These are phyloP conservation scores for Bufotes viridis DNA, from an alignment of 2,797 vertebrate species.

Conservation along the genomic window DNA sequence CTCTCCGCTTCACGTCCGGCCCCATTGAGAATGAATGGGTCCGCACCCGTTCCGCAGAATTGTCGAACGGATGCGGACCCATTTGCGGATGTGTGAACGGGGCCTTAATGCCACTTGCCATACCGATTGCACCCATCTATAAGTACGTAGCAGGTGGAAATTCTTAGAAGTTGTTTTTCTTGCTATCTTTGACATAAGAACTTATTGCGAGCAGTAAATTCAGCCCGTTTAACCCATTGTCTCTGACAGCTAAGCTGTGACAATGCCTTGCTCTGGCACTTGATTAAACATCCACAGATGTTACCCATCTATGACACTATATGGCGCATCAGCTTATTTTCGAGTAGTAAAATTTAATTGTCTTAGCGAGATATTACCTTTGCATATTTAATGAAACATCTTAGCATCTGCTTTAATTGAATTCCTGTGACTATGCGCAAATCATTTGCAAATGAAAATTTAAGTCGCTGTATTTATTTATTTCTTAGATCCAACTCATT, in stretches of 20 bases:
- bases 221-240: background rate
- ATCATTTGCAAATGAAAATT: constrained; percentile 20
- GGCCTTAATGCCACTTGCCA: too few relatives aligned
- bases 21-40: too few relatives aligned
- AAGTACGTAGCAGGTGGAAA: too few relatives aligned
- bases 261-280: background rate
- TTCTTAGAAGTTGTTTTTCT: background rate
- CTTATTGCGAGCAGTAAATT: background rate
- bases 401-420: constrained; percentile 28
- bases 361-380: constrained; percentile 7
- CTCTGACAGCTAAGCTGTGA: background rate
- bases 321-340: constrained; percentile 7
- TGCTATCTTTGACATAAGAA: too few relatives aligned
- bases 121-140: too few relatives aligned
- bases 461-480: background rate
- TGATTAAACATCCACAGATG: constrained; percentile 18
- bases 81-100: too few relatives aligned
- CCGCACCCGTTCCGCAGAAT: too few relatives aligned
- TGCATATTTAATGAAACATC: constrained; percentile 17
- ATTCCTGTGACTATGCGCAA: constrained; percentile 7
- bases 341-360: constrained; percentile 17
- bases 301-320: background rate
- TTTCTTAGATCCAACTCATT: background rate
- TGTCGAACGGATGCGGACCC: too few relatives aligned
- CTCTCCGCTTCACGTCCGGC: too few relatives aligned